Evolutionary conservation across 2,888 invertebrate genomes (phyloP).

Genomic region (Phlogophora meticulosa): DNA sequence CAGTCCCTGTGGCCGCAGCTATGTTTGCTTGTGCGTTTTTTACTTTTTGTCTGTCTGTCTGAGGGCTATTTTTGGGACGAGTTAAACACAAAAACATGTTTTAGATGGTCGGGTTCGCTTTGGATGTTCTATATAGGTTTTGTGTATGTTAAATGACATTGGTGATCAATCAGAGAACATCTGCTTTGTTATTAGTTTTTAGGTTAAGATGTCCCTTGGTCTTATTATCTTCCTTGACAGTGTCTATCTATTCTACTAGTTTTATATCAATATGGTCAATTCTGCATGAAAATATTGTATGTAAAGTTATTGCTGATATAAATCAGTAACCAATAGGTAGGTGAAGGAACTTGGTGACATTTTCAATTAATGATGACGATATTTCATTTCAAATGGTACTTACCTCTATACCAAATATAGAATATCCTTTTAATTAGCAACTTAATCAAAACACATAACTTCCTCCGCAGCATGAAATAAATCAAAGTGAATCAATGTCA

Average conservation of each 20-base stretch:
- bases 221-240: neutral
- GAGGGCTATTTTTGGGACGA: conserved; percentile 70
- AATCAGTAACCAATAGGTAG: conserved; percentile 1
- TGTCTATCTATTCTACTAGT: neutral
- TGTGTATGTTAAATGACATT: conserved; percentile 37
- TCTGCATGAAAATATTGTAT: neutral
- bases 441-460: conserved; percentile 53
- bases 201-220: neutral
- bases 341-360: conserved; percentile 8
- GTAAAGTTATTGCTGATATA: neutral
- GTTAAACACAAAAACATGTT: conserved; percentile 69
- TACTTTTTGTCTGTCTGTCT: conserved; percentile 74
- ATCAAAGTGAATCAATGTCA: conserved; percentile 62
- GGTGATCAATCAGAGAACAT: conserved; percentile 45
- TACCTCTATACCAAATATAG: conserved; percentile 28
- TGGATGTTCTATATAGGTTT: conserved; percentile 46
- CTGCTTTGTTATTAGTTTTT: conserved; percentile 34
- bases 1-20: conserved; percentile 67
- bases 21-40: conserved; percentile 73
- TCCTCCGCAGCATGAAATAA: conserved; percentile 51
- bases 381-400: conserved; percentile 19
- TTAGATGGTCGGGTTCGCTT: conserved; percentile 60
- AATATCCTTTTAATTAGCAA: conserved; percentile 52
- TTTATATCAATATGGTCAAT: neutral
- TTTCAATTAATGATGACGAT: conserved; percentile 12